Percentiles rank a stretch among this genome's conserved stretches.
Conservation (phyloP, 2,797 vertebrate genomes). For the Sardinella longiceps region DNA sequence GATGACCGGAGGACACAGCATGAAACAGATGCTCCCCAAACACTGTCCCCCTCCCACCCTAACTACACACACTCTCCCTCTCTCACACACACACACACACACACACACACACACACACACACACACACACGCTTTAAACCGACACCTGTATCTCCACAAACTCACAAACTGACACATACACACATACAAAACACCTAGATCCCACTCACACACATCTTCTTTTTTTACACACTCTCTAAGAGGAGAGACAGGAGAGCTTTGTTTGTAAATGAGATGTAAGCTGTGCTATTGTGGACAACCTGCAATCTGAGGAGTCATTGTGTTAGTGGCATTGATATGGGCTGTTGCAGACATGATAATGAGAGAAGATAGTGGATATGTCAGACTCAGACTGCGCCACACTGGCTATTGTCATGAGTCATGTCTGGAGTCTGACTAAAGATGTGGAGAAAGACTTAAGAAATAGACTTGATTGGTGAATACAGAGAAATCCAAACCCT, state of each 20-base stretch:
- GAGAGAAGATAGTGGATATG: background rate
- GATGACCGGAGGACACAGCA: slow-evolving; percentile 21
- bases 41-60: background rate
- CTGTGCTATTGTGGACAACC: background rate
- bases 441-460: background rate
- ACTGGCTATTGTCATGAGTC: background rate
- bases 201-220: background rate
- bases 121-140: background rate
- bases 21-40: slow-evolving; percentile 31
- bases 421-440: background rate
- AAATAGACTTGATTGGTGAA: background rate
- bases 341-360: background rate
- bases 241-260: background rate
- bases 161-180: background rate
- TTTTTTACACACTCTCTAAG: background rate
- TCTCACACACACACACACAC: background rate
- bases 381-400: background rate
- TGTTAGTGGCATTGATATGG: background rate
- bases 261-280: background rate
- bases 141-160: background rate
- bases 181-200: background rate
- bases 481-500: background rate
- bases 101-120: background rate
- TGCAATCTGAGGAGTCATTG: background rate
- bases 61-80: background rate